These are phyloP conservation scores for Carabus problematicus DNA, from an alignment of 2,888 invertebrate species.

Conservation along the genomic window DNA sequence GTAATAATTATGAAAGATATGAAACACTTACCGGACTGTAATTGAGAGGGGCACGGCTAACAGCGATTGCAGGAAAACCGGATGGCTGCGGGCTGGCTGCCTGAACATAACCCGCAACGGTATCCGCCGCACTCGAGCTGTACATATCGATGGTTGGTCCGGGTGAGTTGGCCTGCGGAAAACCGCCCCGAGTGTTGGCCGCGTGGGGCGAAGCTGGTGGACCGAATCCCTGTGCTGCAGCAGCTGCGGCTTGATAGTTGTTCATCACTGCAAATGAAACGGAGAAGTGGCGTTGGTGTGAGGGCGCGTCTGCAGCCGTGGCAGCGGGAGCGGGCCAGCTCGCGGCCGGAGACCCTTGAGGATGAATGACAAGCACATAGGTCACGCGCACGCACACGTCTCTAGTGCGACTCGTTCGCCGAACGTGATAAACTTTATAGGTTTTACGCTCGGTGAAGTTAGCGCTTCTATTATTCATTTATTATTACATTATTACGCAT, in stretches of 20 bases:
- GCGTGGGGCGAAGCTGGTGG: constrained; percentile 85
- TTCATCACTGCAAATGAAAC: constrained; percentile 84
- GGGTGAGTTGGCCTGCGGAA: constrained; percentile 92
- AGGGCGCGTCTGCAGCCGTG: constrained; percentile 43
- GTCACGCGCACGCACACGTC: constrained; percentile 55
- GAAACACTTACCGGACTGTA: constrained; percentile 84
- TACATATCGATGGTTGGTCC: constrained; percentile 93
- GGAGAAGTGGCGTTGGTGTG: constrained; percentile 55
- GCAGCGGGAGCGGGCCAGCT: constrained; percentile 52
- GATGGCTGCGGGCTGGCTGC: constrained; percentile 97
- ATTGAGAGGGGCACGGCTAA: constrained; percentile 91
- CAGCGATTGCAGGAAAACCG: constrained; percentile 92
- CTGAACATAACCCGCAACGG: constrained; percentile 91
- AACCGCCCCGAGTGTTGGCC: constrained; percentile 72
- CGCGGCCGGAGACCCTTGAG: constrained; percentile 53
- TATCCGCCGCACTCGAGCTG: constrained; percentile 84
- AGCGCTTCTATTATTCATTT: too few relatives aligned
- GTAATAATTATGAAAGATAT: too few relatives aligned
- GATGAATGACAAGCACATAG: constrained; percentile 50
- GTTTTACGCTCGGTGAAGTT: background rate
- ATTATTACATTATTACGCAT: too few relatives aligned
- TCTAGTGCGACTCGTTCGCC: constrained; percentile 28
- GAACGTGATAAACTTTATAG: background rate
- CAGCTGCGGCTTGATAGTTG: constrained; percentile 87
- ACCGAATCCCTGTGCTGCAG: constrained; percentile 78